These are phyloP conservation scores for Romanomermis culicivorax DNA, from an alignment of 2,888 invertebrate genomes.

Conservation along the genomic window DNA sequence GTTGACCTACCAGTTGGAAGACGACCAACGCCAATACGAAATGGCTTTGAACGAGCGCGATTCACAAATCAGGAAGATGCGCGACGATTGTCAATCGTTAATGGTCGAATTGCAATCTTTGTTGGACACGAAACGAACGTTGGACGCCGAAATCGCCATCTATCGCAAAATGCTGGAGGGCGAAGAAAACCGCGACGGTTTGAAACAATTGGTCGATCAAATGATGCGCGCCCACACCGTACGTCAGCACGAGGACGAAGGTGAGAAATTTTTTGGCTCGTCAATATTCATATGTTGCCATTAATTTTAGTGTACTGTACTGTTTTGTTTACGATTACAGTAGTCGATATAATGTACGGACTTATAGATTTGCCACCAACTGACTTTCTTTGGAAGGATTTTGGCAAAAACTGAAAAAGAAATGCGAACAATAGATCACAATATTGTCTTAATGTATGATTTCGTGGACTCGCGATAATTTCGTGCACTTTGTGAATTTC, in stretches of 20 bases:
- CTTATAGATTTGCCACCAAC: too few relatives aligned
- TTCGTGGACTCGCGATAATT: too few relatives aligned
- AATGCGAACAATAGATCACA: too few relatives aligned
- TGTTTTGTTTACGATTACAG: too few relatives aligned
- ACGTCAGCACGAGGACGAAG: conserved; percentile 22
- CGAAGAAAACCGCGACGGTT: conserved; percentile 34
- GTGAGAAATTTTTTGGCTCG: too few relatives aligned
- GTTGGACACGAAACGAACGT: conserved; percentile 36
- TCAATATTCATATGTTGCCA: conserved; percentile 3
- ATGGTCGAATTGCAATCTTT: conserved; percentile 29
- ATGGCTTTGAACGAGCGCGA: conserved; percentile 30
- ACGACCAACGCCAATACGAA: conserved; percentile 33
- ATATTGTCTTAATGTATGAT: too few relatives aligned
- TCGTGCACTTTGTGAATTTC: too few relatives aligned
- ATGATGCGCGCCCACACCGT: conserved; percentile 27
- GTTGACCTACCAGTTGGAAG: conserved; percentile 33
- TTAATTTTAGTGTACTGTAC: too few relatives aligned
- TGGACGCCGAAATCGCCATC: conserved; percentile 38
- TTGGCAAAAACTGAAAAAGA: too few relatives aligned
- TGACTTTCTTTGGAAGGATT: too few relatives aligned
- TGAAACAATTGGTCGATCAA: conserved; percentile 27
- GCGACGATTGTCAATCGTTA: conserved; percentile 30
- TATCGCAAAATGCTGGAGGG: conserved; percentile 38
- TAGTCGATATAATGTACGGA: too few relatives aligned
- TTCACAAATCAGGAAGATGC: conserved; percentile 28